Evolutionary conservation across 2,797 vertebrate genomes (phyloP).

Genomic region (Acrossocheilus wenchowensis): DNA sequence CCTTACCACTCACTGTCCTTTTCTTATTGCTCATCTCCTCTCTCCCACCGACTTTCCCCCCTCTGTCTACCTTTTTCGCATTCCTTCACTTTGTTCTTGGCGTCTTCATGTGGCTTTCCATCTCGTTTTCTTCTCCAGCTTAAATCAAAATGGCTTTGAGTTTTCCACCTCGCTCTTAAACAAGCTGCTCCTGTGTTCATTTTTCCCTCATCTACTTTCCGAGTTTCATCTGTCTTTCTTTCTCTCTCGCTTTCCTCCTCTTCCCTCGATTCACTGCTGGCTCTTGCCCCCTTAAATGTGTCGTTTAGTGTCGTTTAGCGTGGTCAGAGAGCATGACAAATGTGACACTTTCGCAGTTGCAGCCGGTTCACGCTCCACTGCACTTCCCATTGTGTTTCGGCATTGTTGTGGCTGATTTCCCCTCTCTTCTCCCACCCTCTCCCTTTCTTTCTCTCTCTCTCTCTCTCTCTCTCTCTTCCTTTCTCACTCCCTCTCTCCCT

Average conservation of each 20-base stretch:
- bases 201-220: constrained; percentile 22
- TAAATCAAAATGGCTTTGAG: constrained; percentile 21
- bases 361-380: constrained; percentile 74
- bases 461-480: neutral
- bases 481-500: constrained; percentile 13
- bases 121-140: neutral
- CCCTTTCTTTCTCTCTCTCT: constrained; percentile 18
- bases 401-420: constrained; percentile 80
- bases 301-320: constrained; percentile 81
- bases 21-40: constrained; percentile 37
- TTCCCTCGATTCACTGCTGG: constrained; percentile 62
- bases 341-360: constrained; percentile 81
- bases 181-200: constrained; percentile 41
- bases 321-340: constrained; percentile 83
- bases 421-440: constrained; percentile 51
- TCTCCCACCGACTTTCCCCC: constrained; percentile 27
- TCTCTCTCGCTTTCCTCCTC: constrained; percentile 25
- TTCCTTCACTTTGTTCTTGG: constrained; percentile 26
- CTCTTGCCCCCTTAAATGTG: constrained; percentile 76
- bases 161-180: constrained; percentile 30
- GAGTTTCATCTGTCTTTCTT: constrained; percentile 15
- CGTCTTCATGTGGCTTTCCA: neutral
- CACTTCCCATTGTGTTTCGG: constrained; percentile 76
- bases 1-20: constrained; percentile 56
- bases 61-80: constrained; percentile 51